phyloP scores from a whole-genome alignment of 2,113 vertebrate species.

The Xiphophorus couchianus region DNA sequence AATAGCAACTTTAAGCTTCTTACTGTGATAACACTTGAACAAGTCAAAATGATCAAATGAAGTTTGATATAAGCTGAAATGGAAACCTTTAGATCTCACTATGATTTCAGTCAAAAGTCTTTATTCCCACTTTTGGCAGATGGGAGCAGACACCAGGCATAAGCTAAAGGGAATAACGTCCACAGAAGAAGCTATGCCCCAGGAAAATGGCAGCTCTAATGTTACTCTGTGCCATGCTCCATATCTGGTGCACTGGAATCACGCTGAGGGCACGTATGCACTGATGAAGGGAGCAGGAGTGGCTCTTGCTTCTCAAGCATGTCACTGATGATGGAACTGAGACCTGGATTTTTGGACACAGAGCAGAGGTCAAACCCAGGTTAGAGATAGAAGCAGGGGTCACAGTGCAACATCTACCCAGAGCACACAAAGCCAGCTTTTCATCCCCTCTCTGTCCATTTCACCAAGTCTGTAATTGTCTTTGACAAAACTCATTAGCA shows the following conservation, averaged over 20 bases:
- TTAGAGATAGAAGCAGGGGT: constrained; percentile 77
- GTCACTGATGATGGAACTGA: constrained; percentile 23
- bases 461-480: constrained; percentile 85
- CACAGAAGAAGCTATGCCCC: constrained; percentile 31
- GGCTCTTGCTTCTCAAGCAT: constrained; percentile 44
- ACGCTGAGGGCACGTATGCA: constrained; percentile 29
- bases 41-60: constrained; percentile 3
- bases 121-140: constrained; percentile 24
- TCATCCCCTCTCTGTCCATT: constrained; percentile 78
- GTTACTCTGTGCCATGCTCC: constrained; percentile 41
- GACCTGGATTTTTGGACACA: constrained; percentile 60
- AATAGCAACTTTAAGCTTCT: not conserved
- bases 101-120: constrained; percentile 12
- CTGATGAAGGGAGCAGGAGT: constrained; percentile 53
- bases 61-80: constrained; percentile 19
- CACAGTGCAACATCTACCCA: constrained; percentile 73
- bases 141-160: constrained; percentile 6
- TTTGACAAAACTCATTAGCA: constrained; percentile 90
- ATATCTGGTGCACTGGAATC: constrained; percentile 38
- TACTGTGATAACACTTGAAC: not conserved
- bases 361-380: constrained; percentile 79
- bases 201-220: constrained; percentile 51
- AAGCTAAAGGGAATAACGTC: constrained; percentile 3
- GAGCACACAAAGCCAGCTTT: constrained; percentile 86
- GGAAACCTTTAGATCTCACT: constrained; percentile 5